These are phyloP conservation scores for Liopterus haemorrhoidalis DNA, from an alignment of 2,888 invertebrate genomes.

Conservation along the genomic window DNA sequence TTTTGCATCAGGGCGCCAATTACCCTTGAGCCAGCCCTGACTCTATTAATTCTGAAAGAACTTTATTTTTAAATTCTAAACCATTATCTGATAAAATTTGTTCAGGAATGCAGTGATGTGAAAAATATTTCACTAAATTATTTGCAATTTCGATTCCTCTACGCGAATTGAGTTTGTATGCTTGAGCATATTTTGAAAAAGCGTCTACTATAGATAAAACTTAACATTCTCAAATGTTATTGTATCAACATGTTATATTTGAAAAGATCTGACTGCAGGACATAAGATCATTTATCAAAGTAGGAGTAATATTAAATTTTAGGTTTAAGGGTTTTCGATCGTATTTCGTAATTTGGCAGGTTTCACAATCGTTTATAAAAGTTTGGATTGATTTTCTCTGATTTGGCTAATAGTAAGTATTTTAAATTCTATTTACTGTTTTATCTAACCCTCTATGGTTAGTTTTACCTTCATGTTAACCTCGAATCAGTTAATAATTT, in stretches of 20 bases:
- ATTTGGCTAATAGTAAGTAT: not conserved
- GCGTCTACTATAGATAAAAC: conserved; percentile 28
- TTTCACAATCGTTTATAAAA: conserved; percentile 1
- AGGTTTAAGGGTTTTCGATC: conserved; percentile 2
- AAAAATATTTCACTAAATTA: conserved; percentile 26
- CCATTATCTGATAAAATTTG: conserved; percentile 29
- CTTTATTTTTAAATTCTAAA: conserved; percentile 26
- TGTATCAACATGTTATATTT: conserved; percentile 21
- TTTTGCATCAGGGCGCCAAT: too few relatives aligned
- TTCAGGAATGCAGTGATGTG: conserved; percentile 22
- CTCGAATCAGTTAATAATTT: too few relatives aligned
- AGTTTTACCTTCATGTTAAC: too few relatives aligned
- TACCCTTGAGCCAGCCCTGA: too few relatives aligned
- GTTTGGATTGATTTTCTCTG: conserved; percentile 2
- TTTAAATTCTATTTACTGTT: conserved; percentile 3
- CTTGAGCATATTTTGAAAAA: conserved; percentile 29
- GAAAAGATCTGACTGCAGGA: conserved; percentile 17
- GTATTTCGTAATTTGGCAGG: conserved; percentile 4
- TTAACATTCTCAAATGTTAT: conserved; percentile 16
- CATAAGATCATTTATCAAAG: too few relatives aligned
- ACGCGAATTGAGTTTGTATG: conserved; percentile 19
- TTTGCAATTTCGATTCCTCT: conserved; percentile 24
- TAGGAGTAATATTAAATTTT: conserved; percentile 7
- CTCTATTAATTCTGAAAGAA: too few relatives aligned
- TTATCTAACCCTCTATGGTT: too few relatives aligned